Evolutionary conservation across 2,113 vertebrate genomes (phyloP).

Genomic region (Bubo blakistoni): DNA sequence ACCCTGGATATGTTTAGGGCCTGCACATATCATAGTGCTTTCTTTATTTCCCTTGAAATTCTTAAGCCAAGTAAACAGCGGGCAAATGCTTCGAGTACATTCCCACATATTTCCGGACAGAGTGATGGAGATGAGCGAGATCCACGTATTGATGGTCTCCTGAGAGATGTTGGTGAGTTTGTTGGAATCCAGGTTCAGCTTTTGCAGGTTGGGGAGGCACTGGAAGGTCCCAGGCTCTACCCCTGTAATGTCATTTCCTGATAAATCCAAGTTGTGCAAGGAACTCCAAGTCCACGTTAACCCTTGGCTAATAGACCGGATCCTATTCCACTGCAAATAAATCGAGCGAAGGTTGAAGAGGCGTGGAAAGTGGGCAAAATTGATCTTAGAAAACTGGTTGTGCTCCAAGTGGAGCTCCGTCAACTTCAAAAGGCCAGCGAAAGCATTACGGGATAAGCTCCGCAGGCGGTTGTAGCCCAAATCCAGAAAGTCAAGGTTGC

Average conservation of each 20-base stretch:
- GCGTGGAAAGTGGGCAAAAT: conserved; percentile 93
- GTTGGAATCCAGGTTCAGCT: conserved; percentile 96
- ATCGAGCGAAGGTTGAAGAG: conserved; percentile 93
- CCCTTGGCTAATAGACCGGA: conserved; percentile 88
- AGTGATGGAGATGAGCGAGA: conserved; percentile 93
- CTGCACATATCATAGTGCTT: conserved; percentile 91
- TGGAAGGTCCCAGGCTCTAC: conserved; percentile 89
- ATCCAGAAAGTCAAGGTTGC: conserved; percentile 95
- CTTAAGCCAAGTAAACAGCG: conserved; percentile 91
- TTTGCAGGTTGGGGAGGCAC: conserved; percentile 93
- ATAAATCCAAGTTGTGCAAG: conserved; percentile 95
- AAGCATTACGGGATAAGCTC: conserved; percentile 91
- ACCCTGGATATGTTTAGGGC: conserved; percentile 92
- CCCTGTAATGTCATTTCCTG: conserved; percentile 90
- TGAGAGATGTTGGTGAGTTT: conserved; percentile 94
- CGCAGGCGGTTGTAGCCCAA: conserved; percentile 94
- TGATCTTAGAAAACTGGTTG: conserved; percentile 97
- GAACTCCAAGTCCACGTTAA: conserved; percentile 97
- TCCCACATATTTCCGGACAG: conserved; percentile 95
- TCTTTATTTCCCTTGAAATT: conserved; percentile 95
- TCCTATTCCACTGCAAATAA: conserved; percentile 95
- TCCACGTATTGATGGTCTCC: conserved; percentile 89
- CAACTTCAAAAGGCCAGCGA: conserved; percentile 91
- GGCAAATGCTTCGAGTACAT: conserved; percentile 91
- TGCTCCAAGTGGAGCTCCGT: conserved; percentile 96